A percentile compares a stretch with the other conserved stretches of the same genome.
Conservation (phyloP, 2,113 vertebrate species). For the Phalacrocorax pelagicus region DNA sequence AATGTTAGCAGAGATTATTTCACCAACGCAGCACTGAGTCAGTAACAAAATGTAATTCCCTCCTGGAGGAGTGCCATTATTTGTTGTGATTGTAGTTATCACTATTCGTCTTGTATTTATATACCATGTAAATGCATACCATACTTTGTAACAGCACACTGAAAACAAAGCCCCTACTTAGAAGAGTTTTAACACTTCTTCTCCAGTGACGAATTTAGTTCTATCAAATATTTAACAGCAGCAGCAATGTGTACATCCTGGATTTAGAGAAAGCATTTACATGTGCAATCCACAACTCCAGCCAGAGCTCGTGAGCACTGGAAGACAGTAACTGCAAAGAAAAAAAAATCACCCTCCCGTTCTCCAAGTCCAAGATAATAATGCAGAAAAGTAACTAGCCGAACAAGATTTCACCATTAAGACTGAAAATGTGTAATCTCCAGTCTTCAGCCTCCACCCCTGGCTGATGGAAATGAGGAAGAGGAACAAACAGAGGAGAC, state of each 20-base stretch:
- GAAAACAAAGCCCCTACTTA: conserved; percentile 10
- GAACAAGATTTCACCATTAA: background rate
- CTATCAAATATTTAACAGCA: background rate
- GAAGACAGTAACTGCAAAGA: background rate
- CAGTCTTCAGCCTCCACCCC: background rate
- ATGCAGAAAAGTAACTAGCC: background rate
- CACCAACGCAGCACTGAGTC: background rate
- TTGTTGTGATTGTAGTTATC: conserved; percentile 33
- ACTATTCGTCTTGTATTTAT: conserved; percentile 18
- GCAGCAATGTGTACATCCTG: background rate
- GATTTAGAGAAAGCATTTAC: background rate
- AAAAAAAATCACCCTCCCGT: background rate
- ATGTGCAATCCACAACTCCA: background rate
- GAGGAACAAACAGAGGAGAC: background rate
- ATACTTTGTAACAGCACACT: background rate
- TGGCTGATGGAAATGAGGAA: background rate
- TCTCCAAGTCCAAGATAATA: background rate
- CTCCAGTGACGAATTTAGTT: background rate
- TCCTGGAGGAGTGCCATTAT: conserved; percentile 17
- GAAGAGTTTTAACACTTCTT: background rate
- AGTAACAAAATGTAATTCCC: conserved; percentile 1
- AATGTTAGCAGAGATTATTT: background rate
- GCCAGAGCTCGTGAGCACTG: background rate
- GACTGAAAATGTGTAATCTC: background rate
- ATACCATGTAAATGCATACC: conserved; percentile 10